Evolutionary conservation across 2,888 invertebrate species (phyloP), one percentile per base, ranked within the genome.

Genomic region (Cheiracanthium punctorium): DNA sequence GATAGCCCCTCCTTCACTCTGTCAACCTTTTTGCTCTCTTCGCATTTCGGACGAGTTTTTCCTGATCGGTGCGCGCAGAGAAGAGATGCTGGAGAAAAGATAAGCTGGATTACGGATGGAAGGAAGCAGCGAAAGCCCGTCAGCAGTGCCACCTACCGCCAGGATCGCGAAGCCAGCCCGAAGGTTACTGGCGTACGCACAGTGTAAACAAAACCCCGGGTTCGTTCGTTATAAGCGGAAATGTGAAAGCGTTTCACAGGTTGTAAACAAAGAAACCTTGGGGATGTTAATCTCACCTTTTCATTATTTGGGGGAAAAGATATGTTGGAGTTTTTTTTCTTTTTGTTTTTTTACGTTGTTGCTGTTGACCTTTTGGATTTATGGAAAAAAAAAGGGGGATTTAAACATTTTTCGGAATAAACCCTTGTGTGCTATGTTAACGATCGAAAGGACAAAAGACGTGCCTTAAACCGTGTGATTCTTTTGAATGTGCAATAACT

Each of bases 111-210:
- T 32, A 77, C 41, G 43, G 20, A 73, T 30, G 29, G n/a, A 7
- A 33, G 65, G 4, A 1, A 24, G 24, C 24, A 58, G 58, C 20
- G 58, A 58, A 4, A 8, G 75, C 24, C 7, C 43, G 43, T 17
- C 7, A 0, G 12, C 82, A 82, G 48, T 76, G 82, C 75, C 82
- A 76, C 76, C 82, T 76, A 43, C 32, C 37, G 33, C 12, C 8
- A 1, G 20, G 12, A 32, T 28, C 74, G 58, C 76, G 32, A 74
- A 67, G 70, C 52, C 52, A 29, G 28, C 5, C 2, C 29, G 81
- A 82, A 82, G 82, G 82, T 82, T 74, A 58, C 12, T n/a, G 37
- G 28, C 14, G 17, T 30, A 20, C 1, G 1, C 8, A 24, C 29
- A 37, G 43, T 75, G 71, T 71, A 71, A 71, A 71, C 71, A 71